Conservation (phyloP, 2,113 vertebrate genomes). For the Gavia stellata region DNA sequence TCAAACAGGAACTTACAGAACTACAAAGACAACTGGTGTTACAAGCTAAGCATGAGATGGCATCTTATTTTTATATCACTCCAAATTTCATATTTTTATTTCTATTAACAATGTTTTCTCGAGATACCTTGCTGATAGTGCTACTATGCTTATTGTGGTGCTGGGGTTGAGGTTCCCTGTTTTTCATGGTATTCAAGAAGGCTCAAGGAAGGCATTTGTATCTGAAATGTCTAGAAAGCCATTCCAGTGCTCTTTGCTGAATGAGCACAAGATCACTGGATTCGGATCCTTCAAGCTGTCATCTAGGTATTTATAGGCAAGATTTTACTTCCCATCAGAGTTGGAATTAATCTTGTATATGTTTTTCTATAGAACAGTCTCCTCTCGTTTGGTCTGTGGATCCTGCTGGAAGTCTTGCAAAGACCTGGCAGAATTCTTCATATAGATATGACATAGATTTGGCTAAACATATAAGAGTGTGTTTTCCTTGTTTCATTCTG, state of each 20-base stretch:
- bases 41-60: rapidly evolving
- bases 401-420: not conserved
- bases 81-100: not conserved
- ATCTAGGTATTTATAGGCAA: not conserved
- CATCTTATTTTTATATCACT: not conserved
- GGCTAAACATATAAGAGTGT: not conserved
- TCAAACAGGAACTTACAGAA: not conserved
- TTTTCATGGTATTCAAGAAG: not conserved
- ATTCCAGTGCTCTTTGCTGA: not conserved
- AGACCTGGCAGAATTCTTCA: not conserved
- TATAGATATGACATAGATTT: not conserved
- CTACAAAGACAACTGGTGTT: not conserved
- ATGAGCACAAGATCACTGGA: not conserved
- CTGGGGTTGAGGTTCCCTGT: not conserved
- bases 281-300: not conserved
- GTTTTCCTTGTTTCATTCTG: not conserved
- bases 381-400: not conserved
- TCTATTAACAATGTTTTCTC: not conserved
- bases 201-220: not conserved
- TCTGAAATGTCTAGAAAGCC: not conserved
- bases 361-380: not conserved
- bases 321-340: not conserved
- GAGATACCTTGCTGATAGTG: not conserved
- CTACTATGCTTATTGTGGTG: not conserved
- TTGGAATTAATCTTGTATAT: not conserved